phyloP scores from a whole-genome alignment of 2,797 vertebrate species.

The Poecilia velifera region DNA sequence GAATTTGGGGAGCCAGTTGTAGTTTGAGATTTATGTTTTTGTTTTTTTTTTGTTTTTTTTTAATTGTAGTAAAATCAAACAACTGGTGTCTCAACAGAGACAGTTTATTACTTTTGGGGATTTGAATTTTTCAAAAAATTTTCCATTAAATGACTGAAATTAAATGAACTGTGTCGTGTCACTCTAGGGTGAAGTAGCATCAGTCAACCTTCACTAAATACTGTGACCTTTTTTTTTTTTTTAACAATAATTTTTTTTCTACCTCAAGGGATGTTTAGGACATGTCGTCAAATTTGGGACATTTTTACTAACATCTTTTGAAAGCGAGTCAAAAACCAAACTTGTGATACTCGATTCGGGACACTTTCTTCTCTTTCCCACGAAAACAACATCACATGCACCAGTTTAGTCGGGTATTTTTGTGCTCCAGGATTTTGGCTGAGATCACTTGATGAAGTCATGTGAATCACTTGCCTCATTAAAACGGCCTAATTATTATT shows the following conservation, averaged over 20 bases:
- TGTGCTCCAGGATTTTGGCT: constrained; percentile 38
- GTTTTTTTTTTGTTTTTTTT: background rate
- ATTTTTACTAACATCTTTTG: background rate
- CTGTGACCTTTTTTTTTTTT: background rate
- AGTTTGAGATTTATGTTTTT: background rate
- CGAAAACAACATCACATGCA: constrained; percentile 15
- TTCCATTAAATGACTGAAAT: background rate
- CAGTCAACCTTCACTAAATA: background rate
- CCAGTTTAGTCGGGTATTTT: constrained; percentile 39
- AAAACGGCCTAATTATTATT: constrained; percentile 80
- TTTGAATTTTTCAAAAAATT: background rate
- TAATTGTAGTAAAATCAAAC: background rate
- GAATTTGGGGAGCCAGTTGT: background rate
- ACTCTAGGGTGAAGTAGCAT: background rate
- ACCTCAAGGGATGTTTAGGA: background rate
- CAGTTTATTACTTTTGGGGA: background rate
- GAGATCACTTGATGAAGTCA: constrained; percentile 46
- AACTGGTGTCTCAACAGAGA: background rate
- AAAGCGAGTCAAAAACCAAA: constrained; percentile 5
- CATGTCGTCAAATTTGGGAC: background rate
- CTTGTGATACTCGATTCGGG: background rate
- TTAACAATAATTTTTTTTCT: background rate
- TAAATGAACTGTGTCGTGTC: background rate
- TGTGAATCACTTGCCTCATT: constrained; percentile 75
- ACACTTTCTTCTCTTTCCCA: constrained; percentile 1